Evolutionary conservation across 2,113 vertebrate species (phyloP).

Genomic region (Microtus montanus): DNA sequence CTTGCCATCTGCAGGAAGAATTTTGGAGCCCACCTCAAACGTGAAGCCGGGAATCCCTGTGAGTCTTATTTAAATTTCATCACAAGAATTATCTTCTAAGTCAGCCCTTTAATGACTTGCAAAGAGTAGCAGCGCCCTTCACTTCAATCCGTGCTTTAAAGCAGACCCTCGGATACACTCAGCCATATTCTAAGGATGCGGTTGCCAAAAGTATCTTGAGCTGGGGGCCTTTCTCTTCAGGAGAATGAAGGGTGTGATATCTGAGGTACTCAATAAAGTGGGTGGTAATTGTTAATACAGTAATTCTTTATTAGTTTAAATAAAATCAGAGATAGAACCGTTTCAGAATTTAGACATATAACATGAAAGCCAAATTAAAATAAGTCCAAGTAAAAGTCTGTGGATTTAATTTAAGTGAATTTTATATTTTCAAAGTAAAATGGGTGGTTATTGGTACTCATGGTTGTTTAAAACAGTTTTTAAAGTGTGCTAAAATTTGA

Average conservation of each 20-base stretch:
- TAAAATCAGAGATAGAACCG: conserved; percentile 71
- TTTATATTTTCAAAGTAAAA: conserved; percentile 58
- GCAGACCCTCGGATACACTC: conserved; percentile 38
- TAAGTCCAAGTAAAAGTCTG: conserved; percentile 76
- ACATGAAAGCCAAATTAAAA: conserved; percentile 76
- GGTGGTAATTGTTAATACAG: conserved; percentile 75
- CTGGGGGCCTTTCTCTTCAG: conserved; percentile 51
- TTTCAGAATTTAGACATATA: conserved; percentile 67
- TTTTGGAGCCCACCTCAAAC: background rate
- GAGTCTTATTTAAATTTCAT: background rate
- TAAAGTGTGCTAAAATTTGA: conserved; percentile 63
- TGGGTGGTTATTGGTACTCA: conserved; percentile 47
- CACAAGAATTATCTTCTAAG: conserved; percentile 19
- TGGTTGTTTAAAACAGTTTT: conserved; percentile 61
- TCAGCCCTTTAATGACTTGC: conserved; percentile 22
- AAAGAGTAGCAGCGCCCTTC: conserved; percentile 11
- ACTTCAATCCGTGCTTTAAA: conserved; percentile 64
- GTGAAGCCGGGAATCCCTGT: background rate
- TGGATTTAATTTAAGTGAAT: conserved; percentile 71
- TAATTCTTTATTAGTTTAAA: conserved; percentile 73
- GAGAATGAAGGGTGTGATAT: conserved; percentile 51
- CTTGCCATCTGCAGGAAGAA: background rate
- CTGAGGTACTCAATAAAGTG: conserved; percentile 65
- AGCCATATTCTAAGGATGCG: conserved; percentile 61
- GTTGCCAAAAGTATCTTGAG: conserved; percentile 65